Evolutionary conservation across 2,797 vertebrate genomes (phyloP).

Genomic region (Siniperca scherzeri): DNA sequence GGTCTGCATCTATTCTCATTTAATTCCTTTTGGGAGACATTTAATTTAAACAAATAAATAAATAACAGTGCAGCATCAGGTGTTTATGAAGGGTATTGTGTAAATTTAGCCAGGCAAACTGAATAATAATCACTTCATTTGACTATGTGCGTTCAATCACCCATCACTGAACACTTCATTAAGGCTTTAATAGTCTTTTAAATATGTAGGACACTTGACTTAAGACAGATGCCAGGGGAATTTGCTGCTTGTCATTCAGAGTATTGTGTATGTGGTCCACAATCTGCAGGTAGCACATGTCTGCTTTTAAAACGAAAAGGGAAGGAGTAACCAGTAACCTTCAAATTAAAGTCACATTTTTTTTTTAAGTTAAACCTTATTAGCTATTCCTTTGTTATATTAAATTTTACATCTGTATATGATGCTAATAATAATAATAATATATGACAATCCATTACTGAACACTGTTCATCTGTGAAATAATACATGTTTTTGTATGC

Average conservation of each 20-base stretch:
- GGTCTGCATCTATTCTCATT: conserved; percentile 78
- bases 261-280: not conserved
- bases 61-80: conserved; percentile 80
- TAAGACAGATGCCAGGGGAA: conserved; percentile 66
- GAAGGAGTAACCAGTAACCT: conserved; percentile 13
- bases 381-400: not conserved
- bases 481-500: not conserved
- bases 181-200: conserved; percentile 79
- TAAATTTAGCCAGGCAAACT: conserved; percentile 79
- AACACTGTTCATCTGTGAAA: not conserved
- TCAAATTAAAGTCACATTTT: conserved; percentile 8
- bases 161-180: conserved; percentile 84
- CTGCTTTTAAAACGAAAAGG: conserved; percentile 3
- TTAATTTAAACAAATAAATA: conserved; percentile 88
- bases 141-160: conserved; percentile 76
- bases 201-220: conserved; percentile 79
- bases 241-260: conserved; percentile 75
- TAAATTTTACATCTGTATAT: too few relatives aligned
- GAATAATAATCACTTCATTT: conserved; percentile 81
- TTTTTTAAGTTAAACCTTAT: not conserved
- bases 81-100: conserved; percentile 81
- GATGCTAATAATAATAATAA: too few relatives aligned
- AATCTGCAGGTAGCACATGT: conserved; percentile 29
- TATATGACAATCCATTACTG: not conserved
- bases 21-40: conserved; percentile 87